Base-by-base conservation (phyloP, 2,113 vertebrate genomes). In the Camelus bactrianus region DNA sequence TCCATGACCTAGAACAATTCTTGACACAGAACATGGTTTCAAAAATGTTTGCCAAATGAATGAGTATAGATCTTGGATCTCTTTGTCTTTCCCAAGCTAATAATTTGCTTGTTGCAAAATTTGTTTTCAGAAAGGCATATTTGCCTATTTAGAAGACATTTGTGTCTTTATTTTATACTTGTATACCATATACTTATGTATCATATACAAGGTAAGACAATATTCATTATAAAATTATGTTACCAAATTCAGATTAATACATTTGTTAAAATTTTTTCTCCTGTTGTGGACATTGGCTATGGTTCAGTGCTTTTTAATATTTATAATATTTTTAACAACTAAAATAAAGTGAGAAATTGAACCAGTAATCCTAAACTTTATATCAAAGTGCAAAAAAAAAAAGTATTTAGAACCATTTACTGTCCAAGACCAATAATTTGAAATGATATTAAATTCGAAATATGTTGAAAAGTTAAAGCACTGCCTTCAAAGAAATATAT, bases 281-380 rank as follows among this genome's bases (percentile, higher is more conserved):
- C 42, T 87, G 1, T 81, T 24, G 2, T 65, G n/a, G 60, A 12
- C 19, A 88, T 35, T 87, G 10, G 20, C 22, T 72, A 38, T 50
- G 28, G 26, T 83, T 83, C 11, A 48, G n/a, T 56, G 22, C 19
- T 95, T 79, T 93, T 69, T 69, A 85, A 93, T 60, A 26, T 54
- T 93, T 82, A 38, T 70, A 88, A 72, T 76, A 86, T 50, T 96
- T 64, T 90, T 82, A 90, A 32, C 6, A 56, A 13, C 7, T 50
- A 22, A 5, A 86, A 76, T 69, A 14, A 35, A 62, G 13, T 69
- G 9, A 93, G 20, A 87, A 77, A 76, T 52, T 87, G 8, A 46
- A n/a, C 8, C 1, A 75, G 8, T 67, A 95, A 90, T 95, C 1
- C 5, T 76, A 69, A 60, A 62, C 52, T 38, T 77, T 52, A 24